Evolutionary conservation across 2,113 vertebrate genomes (phyloP).

Genomic region (Protobothrops mucrosquamatus): DNA sequence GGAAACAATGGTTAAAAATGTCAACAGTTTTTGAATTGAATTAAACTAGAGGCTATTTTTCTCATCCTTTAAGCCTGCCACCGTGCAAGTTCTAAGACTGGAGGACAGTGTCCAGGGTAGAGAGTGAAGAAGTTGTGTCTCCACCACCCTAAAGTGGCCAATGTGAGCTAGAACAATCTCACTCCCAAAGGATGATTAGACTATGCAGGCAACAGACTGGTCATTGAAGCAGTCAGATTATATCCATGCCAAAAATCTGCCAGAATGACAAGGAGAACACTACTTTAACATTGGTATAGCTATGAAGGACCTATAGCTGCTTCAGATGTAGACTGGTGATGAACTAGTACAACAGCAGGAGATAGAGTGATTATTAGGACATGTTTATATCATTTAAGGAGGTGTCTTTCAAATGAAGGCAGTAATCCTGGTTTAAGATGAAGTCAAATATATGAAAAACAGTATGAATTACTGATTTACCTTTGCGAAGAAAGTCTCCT

Average conservation of each 20-base stretch:
- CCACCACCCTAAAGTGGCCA: background rate
- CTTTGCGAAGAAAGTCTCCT: conserved; percentile 48
- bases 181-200: background rate
- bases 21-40: background rate
- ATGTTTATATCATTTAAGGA: background rate
- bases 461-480: background rate
- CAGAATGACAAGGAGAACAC: background rate
- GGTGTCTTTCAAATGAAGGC: background rate
- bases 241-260: background rate
- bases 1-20: background rate
- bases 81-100: background rate
- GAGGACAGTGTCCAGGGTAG: background rate
- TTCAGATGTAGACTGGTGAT: background rate
- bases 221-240: background rate
- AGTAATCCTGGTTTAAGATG: background rate
- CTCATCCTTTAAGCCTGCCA: background rate
- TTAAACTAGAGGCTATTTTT: background rate
- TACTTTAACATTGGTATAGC: background rate
- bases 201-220: background rate
- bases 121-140: background rate
- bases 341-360: background rate
- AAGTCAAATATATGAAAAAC: background rate
- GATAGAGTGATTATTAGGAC: background rate
- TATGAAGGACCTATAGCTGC: background rate
- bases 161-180: background rate